Evolutionary conservation across 2,888 invertebrate species (phyloP).

Genomic region (Tillus elongatus): DNA sequence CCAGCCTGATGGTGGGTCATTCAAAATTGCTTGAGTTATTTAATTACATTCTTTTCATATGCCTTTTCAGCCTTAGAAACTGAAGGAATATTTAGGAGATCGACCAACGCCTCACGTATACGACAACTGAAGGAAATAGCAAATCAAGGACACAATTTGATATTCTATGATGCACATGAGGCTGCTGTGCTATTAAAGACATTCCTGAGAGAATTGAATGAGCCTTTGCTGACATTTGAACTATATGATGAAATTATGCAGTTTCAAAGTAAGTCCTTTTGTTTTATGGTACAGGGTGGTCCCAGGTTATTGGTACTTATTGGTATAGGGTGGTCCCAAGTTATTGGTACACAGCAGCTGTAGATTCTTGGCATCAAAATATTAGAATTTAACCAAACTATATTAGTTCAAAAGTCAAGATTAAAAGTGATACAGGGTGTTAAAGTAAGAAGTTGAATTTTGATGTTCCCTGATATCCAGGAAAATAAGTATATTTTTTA

Average conservation of each 20-base stretch:
- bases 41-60: not conserved
- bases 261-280: conserved; percentile 70
- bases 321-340: too few relatives aligned
- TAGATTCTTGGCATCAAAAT: too few relatives aligned
- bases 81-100: conserved; percentile 93
- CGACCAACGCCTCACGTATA: conserved; percentile 75
- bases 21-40: not conserved
- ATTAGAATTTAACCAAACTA: too few relatives aligned
- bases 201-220: conserved; percentile 83
- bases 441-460: too few relatives aligned
- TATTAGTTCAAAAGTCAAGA: too few relatives aligned
- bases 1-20: conserved; percentile 67
- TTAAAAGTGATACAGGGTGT: too few relatives aligned
- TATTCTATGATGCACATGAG: conserved; percentile 79
- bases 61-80: conserved; percentile 69
- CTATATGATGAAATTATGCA: conserved; percentile 87
- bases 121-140: conserved; percentile 77
- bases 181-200: conserved; percentile 93
- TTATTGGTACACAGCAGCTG: too few relatives aligned
- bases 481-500: too few relatives aligned
- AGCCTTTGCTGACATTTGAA: conserved; percentile 88
- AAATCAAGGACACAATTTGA: conserved; percentile 74
- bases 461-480: too few relatives aligned
- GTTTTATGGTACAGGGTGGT: too few relatives aligned
- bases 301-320: too few relatives aligned